These are phyloP conservation scores for Eonycteris spelaea DNA, from an alignment of 2,113 vertebrate species.

Conservation along the genomic window DNA sequence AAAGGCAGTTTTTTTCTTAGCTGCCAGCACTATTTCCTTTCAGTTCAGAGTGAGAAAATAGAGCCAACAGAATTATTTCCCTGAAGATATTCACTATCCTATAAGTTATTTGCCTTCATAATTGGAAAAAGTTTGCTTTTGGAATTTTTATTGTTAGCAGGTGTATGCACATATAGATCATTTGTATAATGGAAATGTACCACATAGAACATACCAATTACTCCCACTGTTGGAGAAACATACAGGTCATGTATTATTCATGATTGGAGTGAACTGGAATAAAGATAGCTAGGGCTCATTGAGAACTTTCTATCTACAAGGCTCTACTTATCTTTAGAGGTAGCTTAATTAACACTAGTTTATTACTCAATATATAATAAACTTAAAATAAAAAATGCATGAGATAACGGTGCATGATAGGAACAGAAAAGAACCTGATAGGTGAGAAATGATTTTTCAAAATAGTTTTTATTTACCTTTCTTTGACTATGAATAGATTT, in stretches of 20 bases:
- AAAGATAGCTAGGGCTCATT: neutral
- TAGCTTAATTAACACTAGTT: neutral
- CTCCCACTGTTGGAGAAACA: neutral
- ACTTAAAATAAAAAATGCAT: conserved; percentile 11
- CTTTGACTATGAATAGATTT: neutral
- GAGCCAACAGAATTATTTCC: conserved; percentile 29
- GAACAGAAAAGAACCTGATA: neutral
- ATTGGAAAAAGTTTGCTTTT: neutral
- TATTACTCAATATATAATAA: conserved; percentile 7
- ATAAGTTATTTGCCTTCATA: conserved; percentile 18
- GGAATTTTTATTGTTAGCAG: neutral
- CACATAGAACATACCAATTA: neutral
- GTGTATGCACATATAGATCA: neutral
- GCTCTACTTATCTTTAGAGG: neutral
- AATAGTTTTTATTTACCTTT: conserved; percentile 32
- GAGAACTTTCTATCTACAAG: neutral
- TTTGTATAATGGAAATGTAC: neutral
- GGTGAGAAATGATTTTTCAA: neutral
- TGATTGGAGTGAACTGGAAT: neutral
- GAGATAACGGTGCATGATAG: neutral
- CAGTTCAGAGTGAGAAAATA: conserved; percentile 9
- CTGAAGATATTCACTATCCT: neutral
- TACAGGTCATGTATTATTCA: neutral
- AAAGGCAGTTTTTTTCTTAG: conserved; percentile 47
- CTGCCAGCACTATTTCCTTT: conserved; percentile 17